Evolutionary conservation across 2,797 vertebrate genomes (phyloP), one percentile per base, ranked within the genome.

Genomic region (Hephaestus fuliginosus): DNA sequence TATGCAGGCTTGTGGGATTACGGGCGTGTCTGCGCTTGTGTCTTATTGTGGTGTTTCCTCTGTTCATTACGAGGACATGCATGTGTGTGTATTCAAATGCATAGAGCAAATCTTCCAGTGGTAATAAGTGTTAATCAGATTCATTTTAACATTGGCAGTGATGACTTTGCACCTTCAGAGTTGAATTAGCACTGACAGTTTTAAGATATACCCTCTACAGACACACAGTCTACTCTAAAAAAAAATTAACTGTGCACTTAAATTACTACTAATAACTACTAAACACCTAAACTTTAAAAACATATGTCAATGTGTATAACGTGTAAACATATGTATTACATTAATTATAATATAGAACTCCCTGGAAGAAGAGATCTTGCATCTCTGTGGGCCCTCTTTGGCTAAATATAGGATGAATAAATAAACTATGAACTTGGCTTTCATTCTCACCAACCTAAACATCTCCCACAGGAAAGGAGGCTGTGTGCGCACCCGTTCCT

Each of bases 401-500:
- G 30, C 30, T 33, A 33, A 33, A 33, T 33, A 33, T 33, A 33
- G 30, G 30, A 33, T 33, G 30, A 33, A 33, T 33, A 33, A 33
- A 33, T 33, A 28, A 52, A 52, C 44, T 22, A 9, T 39, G 11
- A 51, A 28, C 30, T 10, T 55, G 12, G 33, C 43, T 60, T 73
- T 58, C 56, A 25, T 51, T 46, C 14, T 61, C 18, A n/a, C n/a
- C 7, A 18, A n/a, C 17, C 36, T 17, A 1, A 30, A 52, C 2
- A 22, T 81, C 53, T 93, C 64, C 92, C 86, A 20, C 90, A 99
- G 97, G 95, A 97, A 72, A 96, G 96, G 83, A 96, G 97, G 86
- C 95, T 99, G 14, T 97, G 97, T 33, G 97, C 96, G 53, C 97
- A 98, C 85, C 97, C 98, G 1, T 96, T 97, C 77, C 92, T 99